Base-by-base conservation (phyloP, 1,140 invertebrate species). In the Bicyclus anynana region DNA sequence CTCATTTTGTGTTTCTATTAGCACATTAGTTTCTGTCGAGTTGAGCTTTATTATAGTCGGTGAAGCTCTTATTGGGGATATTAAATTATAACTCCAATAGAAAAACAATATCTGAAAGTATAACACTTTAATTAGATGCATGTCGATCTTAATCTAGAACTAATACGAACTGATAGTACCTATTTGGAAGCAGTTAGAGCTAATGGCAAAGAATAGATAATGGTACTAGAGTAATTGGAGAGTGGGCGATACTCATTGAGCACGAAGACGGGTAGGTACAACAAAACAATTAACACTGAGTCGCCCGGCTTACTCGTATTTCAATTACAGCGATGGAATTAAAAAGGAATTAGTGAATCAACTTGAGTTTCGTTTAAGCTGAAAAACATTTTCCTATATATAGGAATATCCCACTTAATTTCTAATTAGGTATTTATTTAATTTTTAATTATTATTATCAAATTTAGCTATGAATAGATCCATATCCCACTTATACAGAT, bases 251-350 rank as follows among this genome's bases (percentile, higher is more conserved):
- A 12, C 26, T 54, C 47, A 23, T 58, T 54, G 49, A 53, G 53
- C 16, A n/a, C n/a, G n/a, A n/a, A n/a, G n/a, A n/a, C n/a, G n/a
- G n/a, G n/a, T n/a, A n/a, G n/a, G n/a, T n/a, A 35, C 51, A 40
- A n/a, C 6, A 17, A 54, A 52, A 61, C 62, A 72, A 72, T 72
- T 75, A 68, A 60, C 50, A 65, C 53, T 37, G 29, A 58, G n/a
- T n/a, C n/a, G n/a, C n/a, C 55, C 38, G 47, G 27, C 42, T 59
- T 62, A 33, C 52, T 56, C 50, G 59, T 52, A 56, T 66, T 53
- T 61, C 50, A 62, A 54, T 60, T 59, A 58, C 49, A 26, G 33
- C 29, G 40, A 55, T 50, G 50, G 37, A 56, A 71, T 53, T 14
- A 50, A 50, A 50, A 50, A 54, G 23, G n/a, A 51, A 37, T 51